Evolutionary conservation across 2,113 vertebrate species (phyloP).

Genomic region (Pygoscelis adeliae): DNA sequence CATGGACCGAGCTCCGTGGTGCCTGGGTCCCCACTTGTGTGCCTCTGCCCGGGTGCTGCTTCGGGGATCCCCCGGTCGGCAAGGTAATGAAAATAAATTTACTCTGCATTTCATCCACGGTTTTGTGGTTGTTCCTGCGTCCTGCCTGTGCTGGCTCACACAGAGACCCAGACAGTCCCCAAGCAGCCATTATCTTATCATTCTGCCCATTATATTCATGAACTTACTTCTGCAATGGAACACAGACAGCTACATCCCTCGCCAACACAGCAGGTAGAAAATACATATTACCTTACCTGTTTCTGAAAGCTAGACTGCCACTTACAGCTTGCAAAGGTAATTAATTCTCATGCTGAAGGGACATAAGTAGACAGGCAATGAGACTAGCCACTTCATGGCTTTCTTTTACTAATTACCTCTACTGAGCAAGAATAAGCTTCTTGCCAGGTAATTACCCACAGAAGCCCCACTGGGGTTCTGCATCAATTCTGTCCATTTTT

Average conservation of each 20-base stretch:
- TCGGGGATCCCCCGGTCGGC: not conserved
- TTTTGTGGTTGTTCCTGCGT: not conserved
- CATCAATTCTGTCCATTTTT: not conserved
- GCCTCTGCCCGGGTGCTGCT: not conserved
- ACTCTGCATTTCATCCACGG: not conserved
- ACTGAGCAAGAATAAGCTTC: not conserved
- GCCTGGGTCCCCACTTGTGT: fast-evolving
- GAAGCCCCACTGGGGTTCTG: not conserved
- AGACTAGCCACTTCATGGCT: not conserved
- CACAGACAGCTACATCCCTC: not conserved
- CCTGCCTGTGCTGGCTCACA: not conserved
- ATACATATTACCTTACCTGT: fast-evolving
- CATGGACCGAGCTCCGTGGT: not conserved
- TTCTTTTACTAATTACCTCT: not conserved
- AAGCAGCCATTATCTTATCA: not conserved
- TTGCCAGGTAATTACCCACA: not conserved
- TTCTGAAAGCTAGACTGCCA: not conserved
- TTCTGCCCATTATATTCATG: not conserved
- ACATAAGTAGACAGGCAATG: not conserved
- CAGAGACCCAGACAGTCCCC: not conserved
- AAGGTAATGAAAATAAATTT: not conserved
- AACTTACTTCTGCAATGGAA: not conserved
- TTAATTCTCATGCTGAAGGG: not conserved
- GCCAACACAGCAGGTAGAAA: fast-evolving
- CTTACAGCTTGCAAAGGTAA: not conserved